Base-by-base conservation (phyloP, 2,888 invertebrate species). In the Rutpela maculata region DNA sequence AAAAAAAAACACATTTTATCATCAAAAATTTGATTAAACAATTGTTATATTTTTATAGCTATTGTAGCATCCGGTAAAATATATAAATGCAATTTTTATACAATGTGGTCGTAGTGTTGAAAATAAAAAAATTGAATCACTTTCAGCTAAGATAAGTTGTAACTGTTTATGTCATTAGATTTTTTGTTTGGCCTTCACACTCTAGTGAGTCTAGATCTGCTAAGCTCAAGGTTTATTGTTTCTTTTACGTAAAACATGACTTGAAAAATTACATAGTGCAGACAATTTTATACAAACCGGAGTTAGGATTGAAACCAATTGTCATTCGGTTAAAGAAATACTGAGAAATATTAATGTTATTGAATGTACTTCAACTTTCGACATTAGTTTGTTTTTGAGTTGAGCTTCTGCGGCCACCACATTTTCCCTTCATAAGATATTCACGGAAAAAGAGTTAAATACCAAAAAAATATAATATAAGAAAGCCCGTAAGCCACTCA, bases 161-260 rank as follows among this genome's bases (percentile, higher is more conserved):
- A 74, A 65, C 63, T 77, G 74, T 77, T 76, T 43, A 72, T 65
- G 55, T 72, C 68, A 60, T 60, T 72, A 67, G 1, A 65, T 69
- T 77, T 77, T 77, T 70, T 55, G 18, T 69, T 68, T 69, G 69
- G 74, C 77, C 77, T 77, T 74, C 77, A 77, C 65, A 60, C 73
- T 77, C 68, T 77, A 77, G 73, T 68, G 62, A 69, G 35, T 62
- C 56, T 62, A 57, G 68, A 69, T 50, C 63, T 69, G 67, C 67
- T 26, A n/a, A 35, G 63, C 63, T 68, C 76, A 76, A 76, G 72
- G 76, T 73, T 76, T 76, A 19, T 22, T 31, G 65, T 70, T 75
- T 56, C 65, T 35, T 57, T 69, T 75, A 22, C 12, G 60, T 60
- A 70, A 22, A 70, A 70, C 60, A 60, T 17, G 56, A 56, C 55